A percentile compares a stretch with the other conserved stretches of the same genome.
phyloP scores from a whole-genome alignment of 35 echinoderm and acorn worm genomes.

The Lytechinus pictus region DNA sequence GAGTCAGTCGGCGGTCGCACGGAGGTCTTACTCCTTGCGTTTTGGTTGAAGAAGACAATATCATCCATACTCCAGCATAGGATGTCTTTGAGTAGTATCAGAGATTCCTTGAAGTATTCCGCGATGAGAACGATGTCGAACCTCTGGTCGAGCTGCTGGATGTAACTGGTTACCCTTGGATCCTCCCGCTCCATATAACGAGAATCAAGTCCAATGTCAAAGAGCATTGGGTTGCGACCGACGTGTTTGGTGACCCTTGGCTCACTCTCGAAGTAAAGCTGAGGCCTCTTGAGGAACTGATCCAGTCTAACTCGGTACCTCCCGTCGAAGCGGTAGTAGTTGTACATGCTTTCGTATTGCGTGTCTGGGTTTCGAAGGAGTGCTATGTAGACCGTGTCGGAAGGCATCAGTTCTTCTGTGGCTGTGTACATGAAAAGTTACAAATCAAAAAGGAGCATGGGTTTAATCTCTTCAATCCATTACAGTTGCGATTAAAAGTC shows the following conservation, averaged over 20 bases:
- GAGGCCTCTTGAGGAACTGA: conserved; percentile 59
- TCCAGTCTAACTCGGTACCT: conserved; percentile 58
- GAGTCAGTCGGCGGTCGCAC: conserved; percentile 25
- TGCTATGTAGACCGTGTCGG: conserved; percentile 81
- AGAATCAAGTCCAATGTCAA: conserved; percentile 83
- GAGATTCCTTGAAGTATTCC: conserved; percentile 89
- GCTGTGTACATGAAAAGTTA: conserved; percentile 54
- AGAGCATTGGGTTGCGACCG: conserved; percentile 88
- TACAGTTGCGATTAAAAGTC: too few relatives aligned
- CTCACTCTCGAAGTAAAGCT: conserved; percentile 52
- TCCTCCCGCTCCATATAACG: conserved; percentile 46
- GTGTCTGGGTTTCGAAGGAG: conserved; percentile 84
- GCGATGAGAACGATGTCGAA: conserved; percentile 87
- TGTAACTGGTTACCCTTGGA: conserved; percentile 33
- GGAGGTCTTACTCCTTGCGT: conserved; percentile 63
- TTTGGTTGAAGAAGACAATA: conserved; percentile 72
- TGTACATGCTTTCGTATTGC: conserved; percentile 94
- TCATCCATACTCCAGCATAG: conserved; percentile 81
- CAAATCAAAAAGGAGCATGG: background rate
- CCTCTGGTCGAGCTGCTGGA: conserved; percentile 51
- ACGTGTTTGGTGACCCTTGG: conserved; percentile 38
- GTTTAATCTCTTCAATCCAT: background rate
- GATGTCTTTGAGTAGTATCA: conserved; percentile 85
- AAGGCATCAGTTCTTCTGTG: conserved; percentile 67
- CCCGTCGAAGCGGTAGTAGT: conserved; percentile 67